These are phyloP conservation scores for Papilio helenus DNA, from an alignment of 1,140 invertebrate species.

Conservation along the genomic window DNA sequence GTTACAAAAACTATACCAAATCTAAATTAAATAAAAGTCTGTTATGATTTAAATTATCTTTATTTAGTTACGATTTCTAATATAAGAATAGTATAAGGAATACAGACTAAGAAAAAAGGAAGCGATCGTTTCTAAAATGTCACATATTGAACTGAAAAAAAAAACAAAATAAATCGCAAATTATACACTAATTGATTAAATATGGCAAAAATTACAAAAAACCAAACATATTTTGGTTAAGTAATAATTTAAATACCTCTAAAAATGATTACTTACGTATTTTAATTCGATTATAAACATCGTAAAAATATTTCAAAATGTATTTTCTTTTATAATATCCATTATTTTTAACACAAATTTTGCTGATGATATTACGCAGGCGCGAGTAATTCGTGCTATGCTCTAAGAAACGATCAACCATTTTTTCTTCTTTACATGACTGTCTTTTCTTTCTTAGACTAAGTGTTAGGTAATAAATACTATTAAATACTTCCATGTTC, in stretches of 20 bases:
- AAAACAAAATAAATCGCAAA: not conserved
- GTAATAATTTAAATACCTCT: too few species aligned
- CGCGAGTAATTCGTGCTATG: too few species aligned
- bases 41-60: not conserved
- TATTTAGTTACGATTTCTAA: not conserved
- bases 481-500: not conserved
- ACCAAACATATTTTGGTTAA: too few species aligned
- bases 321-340: too few species aligned
- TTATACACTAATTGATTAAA: too few species aligned
- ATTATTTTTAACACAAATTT: too few species aligned
- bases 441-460: not conserved
- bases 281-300: too few species aligned
- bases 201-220: too few species aligned
- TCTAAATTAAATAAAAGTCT: not conserved
- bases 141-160: not conserved
- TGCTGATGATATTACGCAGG: too few species aligned
- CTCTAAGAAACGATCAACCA: not conserved
- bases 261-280: too few species aligned
- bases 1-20: not conserved
- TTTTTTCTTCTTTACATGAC: not conserved
- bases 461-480: not conserved
- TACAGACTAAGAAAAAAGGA: not conserved
- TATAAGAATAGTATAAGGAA: not conserved
- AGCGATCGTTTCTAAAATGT: not conserved
- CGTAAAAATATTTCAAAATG: too few species aligned